phyloP scores from a whole-genome alignment of 2,113 vertebrate species.

The Hippoglossus stenolepis region DNA sequence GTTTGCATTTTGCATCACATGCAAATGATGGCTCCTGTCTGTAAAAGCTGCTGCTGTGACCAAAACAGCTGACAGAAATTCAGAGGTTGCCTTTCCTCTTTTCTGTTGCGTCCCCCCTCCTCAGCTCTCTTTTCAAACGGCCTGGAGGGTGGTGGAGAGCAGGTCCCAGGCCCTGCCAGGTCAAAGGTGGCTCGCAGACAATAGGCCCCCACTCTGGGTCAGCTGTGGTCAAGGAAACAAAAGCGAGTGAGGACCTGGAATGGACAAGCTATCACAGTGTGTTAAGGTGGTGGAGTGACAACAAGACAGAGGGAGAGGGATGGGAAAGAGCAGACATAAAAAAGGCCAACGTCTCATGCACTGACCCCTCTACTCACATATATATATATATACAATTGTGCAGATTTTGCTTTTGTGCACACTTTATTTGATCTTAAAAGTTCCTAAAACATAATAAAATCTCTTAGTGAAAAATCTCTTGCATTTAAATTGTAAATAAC shows the following conservation, averaged over 20 bases:
- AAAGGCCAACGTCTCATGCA: conserved; percentile 32
- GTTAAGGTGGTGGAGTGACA: conserved; percentile 54
- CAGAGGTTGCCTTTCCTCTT: conserved; percentile 37
- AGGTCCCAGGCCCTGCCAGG: conserved; percentile 75
- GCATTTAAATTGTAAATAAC: conserved; percentile 1
- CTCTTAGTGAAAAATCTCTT: neutral
- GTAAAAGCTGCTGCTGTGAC: conserved; percentile 10
- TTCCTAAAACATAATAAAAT: conserved; percentile 7
- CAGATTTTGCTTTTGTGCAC: conserved; percentile 8
- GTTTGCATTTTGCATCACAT: conserved; percentile 61
- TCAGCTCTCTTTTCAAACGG: conserved; percentile 46
- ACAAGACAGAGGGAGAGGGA: conserved; percentile 42
- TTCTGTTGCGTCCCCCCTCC: neutral
- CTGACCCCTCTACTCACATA: neutral
- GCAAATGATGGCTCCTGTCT: conserved; percentile 51
- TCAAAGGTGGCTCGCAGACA: conserved; percentile 71
- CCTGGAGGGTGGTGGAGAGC: conserved; percentile 57
- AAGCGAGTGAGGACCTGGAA: conserved; percentile 51
- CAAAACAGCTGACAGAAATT: conserved; percentile 17
- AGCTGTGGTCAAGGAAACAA: conserved; percentile 74
- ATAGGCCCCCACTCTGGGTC: conserved; percentile 72
- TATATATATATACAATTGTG: neutral
- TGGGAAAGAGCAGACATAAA: conserved; percentile 10
- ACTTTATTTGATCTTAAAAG: conserved; percentile 27
- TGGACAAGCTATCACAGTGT: conserved; percentile 60